Evolutionary conservation across 2,888 invertebrate genomes (phyloP).

Genomic region (Minunthozetes semirufus): DNA sequence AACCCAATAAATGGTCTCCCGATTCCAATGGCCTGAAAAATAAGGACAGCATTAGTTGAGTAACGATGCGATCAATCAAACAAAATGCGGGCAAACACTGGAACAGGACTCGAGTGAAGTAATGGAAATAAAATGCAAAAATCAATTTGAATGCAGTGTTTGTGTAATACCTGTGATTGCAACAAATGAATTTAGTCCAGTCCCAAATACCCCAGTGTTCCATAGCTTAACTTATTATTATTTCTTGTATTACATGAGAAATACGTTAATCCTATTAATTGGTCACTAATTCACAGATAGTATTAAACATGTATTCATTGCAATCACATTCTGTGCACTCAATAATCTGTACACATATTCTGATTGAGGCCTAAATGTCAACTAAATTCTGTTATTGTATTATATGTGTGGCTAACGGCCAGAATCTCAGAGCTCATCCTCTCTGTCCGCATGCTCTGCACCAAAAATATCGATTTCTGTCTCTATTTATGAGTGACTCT

Average conservation of each 20-base stretch:
- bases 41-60: not conserved
- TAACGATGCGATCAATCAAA: not conserved
- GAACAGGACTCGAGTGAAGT: not conserved
- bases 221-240: not conserved
- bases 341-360: not conserved
- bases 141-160: not conserved
- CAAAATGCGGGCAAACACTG: constrained; percentile 1
- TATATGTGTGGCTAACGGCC: constrained; percentile 17
- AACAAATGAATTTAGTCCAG: constrained; percentile 37
- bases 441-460: constrained; percentile 28
- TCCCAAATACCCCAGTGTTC: constrained; percentile 35
- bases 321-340: not conserved
- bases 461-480: constrained; percentile 16
- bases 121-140: not conserved
- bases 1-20: constrained; percentile 2
- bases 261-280: not conserved
- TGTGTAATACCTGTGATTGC: constrained; percentile 29
- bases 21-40: constrained; percentile 1
- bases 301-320: not conserved
- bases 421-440: not conserved
- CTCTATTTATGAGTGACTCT: not conserved
- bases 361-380: constrained; percentile 27
- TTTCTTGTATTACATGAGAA: not conserved
- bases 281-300: not conserved
- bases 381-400: constrained; percentile 8